phyloP scores from a whole-genome alignment of 2,888 invertebrate genomes.

The Catocala sponsa region DNA sequence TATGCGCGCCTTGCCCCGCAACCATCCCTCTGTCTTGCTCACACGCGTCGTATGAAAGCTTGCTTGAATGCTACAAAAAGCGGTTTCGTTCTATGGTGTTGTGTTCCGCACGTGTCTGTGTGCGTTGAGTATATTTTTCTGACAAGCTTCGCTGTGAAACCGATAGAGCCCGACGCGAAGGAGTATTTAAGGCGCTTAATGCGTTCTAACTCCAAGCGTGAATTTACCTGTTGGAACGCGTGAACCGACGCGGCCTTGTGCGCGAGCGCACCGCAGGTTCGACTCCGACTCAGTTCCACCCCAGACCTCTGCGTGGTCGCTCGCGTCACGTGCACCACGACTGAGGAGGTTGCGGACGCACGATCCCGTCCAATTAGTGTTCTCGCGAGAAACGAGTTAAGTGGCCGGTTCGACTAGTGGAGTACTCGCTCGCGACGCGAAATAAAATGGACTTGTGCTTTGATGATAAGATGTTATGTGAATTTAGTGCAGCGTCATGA shows the following conservation, averaged over 20 bases:
- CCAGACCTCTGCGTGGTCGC: slow-evolving; percentile 82
- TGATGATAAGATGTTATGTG: slow-evolving; percentile 69
- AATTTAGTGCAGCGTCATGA: slow-evolving; percentile 74
- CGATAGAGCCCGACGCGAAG: slow-evolving; percentile 70
- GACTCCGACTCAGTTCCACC: slow-evolving; percentile 84
- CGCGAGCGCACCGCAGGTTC: slow-evolving; percentile 88
- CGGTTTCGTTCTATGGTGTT: slow-evolving; percentile 79
- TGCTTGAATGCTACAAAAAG: slow-evolving; percentile 82
- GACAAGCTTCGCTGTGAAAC: slow-evolving; percentile 75
- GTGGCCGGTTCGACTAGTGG: slow-evolving; percentile 83
- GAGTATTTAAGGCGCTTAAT: slow-evolving; percentile 70
- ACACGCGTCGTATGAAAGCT: slow-evolving; percentile 75
- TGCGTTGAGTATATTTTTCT: slow-evolving; percentile 82
- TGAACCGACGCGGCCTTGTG: slow-evolving; percentile 89
- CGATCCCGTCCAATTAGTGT: slow-evolving; percentile 86
- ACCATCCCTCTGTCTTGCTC: slow-evolving; percentile 77
- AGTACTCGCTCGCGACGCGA: slow-evolving; percentile 68
- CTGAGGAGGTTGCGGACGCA: slow-evolving; percentile 67
- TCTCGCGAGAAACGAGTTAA: slow-evolving; percentile 87
- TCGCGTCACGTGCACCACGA: slow-evolving; percentile 73
- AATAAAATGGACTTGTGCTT: slow-evolving; percentile 75
- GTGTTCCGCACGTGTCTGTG: slow-evolving; percentile 66
- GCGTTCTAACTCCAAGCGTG: slow-evolving; percentile 69
- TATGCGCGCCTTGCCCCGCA: slow-evolving; percentile 75
- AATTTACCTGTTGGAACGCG: slow-evolving; percentile 89